Conservation (phyloP, 2,888 invertebrate species). For the Automeris io region DNA sequence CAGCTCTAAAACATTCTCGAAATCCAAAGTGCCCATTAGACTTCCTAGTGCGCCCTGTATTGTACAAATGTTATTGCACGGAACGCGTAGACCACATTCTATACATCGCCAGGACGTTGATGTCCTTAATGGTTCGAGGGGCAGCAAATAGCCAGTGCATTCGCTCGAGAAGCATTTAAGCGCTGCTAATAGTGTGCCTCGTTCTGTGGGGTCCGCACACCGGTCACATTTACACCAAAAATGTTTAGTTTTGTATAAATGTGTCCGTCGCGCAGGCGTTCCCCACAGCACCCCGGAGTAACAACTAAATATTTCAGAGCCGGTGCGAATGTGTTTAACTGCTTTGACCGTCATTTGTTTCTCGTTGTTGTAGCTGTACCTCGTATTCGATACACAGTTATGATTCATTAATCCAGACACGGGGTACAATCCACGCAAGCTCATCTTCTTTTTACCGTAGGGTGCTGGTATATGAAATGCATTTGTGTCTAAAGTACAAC, state of each 20-base stretch:
- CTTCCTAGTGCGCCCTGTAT: constrained; percentile 74
- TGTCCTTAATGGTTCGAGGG: constrained; percentile 72
- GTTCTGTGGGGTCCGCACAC: constrained; percentile 82
- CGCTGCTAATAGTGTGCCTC: constrained; percentile 77
- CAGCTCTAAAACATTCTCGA: constrained; percentile 69
- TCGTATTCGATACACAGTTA: constrained; percentile 81
- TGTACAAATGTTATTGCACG: constrained; percentile 66
- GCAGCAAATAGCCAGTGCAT: constrained; percentile 75
- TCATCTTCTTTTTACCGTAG: constrained; percentile 63
- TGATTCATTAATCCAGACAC: constrained; percentile 83
- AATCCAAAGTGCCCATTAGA: constrained; percentile 67
- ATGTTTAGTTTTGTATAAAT: constrained; percentile 81
- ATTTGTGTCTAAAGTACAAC: constrained; percentile 80
- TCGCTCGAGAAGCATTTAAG: constrained; percentile 72
- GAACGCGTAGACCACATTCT: constrained; percentile 66
- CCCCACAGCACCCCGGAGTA: constrained; percentile 83
- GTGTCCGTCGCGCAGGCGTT: constrained; percentile 78
- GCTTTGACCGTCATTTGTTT: constrained; percentile 79
- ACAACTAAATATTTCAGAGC: constrained; percentile 80
- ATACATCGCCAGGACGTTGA: constrained; percentile 78
- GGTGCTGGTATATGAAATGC: constrained; percentile 79
- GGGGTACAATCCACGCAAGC: constrained; percentile 81
- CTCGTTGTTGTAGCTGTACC: constrained; percentile 76
- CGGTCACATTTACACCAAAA: constrained; percentile 81
- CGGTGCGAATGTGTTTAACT: constrained; percentile 74